Conservation (phyloP, 2,113 vertebrate genomes). For the Columbina picui region DNA sequence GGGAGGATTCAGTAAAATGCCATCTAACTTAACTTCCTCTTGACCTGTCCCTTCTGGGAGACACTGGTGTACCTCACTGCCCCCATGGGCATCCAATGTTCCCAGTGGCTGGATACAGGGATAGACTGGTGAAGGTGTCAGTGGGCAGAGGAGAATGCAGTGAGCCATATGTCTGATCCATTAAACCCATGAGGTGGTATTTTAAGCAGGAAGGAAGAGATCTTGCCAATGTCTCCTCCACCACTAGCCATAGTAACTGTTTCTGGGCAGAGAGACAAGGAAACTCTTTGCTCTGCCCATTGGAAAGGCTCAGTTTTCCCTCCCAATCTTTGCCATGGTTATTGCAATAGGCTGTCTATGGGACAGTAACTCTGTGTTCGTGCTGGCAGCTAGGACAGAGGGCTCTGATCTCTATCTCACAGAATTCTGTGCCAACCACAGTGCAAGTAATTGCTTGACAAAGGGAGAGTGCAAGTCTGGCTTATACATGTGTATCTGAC, state of each 20-base stretch:
- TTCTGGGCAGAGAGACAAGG: neutral
- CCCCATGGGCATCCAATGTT: neutral
- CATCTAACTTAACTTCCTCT: conserved; percentile 41
- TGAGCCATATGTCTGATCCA: neutral
- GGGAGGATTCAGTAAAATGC: conserved; percentile 45
- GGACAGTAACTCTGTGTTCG: neutral
- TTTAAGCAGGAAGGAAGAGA: neutral
- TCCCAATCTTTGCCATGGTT: neutral
- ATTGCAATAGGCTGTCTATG: neutral
- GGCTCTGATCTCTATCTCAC: conserved; percentile 42
- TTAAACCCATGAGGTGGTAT: neutral
- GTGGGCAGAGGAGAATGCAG: rapidly evolving
- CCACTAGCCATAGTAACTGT: neutral
- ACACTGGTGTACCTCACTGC: neutral
- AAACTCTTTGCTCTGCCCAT: rapidly evolving
- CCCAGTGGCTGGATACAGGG: neutral
- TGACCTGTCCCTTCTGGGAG: conserved; percentile 14
- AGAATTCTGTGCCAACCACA: neutral
- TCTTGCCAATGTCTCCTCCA: neutral
- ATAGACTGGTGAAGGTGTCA: neutral
- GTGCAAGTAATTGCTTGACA: conserved; percentile 12
- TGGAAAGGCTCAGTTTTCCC: neutral
- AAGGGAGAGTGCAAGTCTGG: neutral
- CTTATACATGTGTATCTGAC: neutral
- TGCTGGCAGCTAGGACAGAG: conserved; percentile 6